Evolutionary conservation across 2,797 vertebrate genomes (phyloP), one percentile per base, ranked within the genome.

Genomic region (Acipenser oxyrinchus): DNA sequence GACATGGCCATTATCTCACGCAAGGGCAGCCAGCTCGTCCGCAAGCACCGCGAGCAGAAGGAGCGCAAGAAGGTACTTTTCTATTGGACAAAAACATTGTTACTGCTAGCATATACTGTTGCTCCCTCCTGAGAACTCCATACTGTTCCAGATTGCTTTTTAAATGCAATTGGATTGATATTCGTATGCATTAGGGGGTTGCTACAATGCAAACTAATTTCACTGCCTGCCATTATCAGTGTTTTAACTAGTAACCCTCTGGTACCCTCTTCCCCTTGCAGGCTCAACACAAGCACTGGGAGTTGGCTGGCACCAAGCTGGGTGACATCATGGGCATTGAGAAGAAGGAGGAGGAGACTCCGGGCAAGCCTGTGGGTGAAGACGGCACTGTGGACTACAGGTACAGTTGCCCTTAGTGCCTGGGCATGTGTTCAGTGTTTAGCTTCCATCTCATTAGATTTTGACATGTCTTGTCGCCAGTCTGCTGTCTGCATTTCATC

Each of bases 271-370:
- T 72, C 74, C 75, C n/a, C 15, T 73, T 71, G 66, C 73, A 99
- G 97, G 96, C 97, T 75, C 97, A 99, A 59, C 96, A 99, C 80
- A 99, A 98, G 82, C 96, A 99, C 76, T 99, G 97, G 97, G 97
- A 99, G 78, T 75, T 99, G 79, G 97, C 96, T 57, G 97, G 97
- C 66, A 99, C 97, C 73, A 99, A 99, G 75, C 80, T 99, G 75
- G 97, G 97, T 59, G 95, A 99, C 69, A 97, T 99, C 69, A 99
- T 99, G 94, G 97, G 97, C 2, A 90, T 99, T 76, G 95, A 97
- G 78, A 98, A 98, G 73, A 91, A 86, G 0, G 95, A 97, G 58
- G 96, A 97, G 6, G 78, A 74, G 23, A 82, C 88, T 8, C 82
- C 77, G 8, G 84, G 84, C 0, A 92, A 91, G 71, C 65, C 74